Evolutionary conservation across 1,140 invertebrate species (phyloP), one percentile per base, ranked within the genome.

Genomic region (Eulimnadia texana): DNA sequence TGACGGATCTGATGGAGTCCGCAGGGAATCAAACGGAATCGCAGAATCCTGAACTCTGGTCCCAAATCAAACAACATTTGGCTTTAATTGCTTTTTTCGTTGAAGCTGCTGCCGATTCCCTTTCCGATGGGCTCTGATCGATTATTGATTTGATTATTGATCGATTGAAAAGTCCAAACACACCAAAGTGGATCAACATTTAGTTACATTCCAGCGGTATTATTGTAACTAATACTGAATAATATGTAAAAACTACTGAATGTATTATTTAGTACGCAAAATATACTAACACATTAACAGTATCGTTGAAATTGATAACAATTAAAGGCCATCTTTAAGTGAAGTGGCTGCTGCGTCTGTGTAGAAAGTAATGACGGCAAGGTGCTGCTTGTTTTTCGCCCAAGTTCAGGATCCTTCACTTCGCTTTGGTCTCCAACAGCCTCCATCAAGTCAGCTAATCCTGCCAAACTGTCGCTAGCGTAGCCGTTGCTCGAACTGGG

Each of bases 381-480:
- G 20, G 25, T 57, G 55, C n/a, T 57, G 55, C 20, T 57, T 2
- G 55, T 28, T 57, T 20, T 33, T 27, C 1, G 28, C 24, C 55
- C 55, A 57, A 13, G 27, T 33, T 9, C 25, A 3, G 55, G 55
- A 19, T 25, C 29, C 25, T 57, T 10, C 1, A 10, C 55, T 27
- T 28, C 27, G 1, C 24, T 57, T 33, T 57, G 25, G 16, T 9
- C 20, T 3, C 55, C 55, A 57, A 57, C 55, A 10, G 55, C 55
- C 19, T 57, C 55, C 24, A 57, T 6, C 24, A 57, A 62, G 27
- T 77, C 75, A 0, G 68, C 66, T 20, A 77, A 66, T 3, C 74
- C 75, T 20, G 75, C 71, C 64, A 76, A 75, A 63, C 70, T 72
- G 25, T 69, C 70, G 6, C 72, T 72, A 19, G 72, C 65, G 65